Conservation (phyloP, 2,797 vertebrate genomes). For the Fundulus diaphanus region DNA sequence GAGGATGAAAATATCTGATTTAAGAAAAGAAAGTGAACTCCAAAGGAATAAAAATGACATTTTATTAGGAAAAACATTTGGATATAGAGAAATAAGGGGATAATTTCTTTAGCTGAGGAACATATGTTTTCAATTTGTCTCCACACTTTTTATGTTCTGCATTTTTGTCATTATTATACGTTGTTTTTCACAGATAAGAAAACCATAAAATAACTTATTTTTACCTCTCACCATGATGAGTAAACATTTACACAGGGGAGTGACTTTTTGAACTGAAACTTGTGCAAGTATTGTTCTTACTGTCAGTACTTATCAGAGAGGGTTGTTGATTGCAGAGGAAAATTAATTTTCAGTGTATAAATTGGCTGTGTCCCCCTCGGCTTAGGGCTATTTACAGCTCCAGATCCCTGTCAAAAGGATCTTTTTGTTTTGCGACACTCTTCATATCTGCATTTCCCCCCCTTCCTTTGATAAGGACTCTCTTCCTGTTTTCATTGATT, state of each 20-base stretch:
- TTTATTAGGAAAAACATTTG: background rate
- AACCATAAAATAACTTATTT: background rate
- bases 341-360: conserved; percentile 64
- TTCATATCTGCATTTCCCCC: conserved; percentile 78
- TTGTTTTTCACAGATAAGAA: conserved; percentile 9
- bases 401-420: conserved; percentile 65
- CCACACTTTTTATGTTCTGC: background rate
- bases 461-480: conserved; percentile 80
- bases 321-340: conserved; percentile 61
- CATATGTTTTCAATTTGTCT: background rate
- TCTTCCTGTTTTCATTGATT: conserved; percentile 85
- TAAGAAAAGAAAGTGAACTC: background rate
- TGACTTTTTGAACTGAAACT: conserved; percentile 15
- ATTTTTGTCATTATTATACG: background rate
- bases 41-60: background rate
- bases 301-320: conserved; percentile 52
- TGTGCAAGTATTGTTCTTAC: conserved; percentile 31
- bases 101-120: background rate
- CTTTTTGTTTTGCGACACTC: conserved; percentile 75
- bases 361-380: conserved; percentile 50
- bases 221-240: background rate
- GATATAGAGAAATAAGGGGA: background rate
- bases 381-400: conserved; percentile 30
- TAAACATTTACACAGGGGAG: conserved; percentile 7
- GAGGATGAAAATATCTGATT: too few relatives aligned